Evolutionary conservation across 2,797 vertebrate genomes (phyloP).

Genomic region (Alfaro cultratus): DNA sequence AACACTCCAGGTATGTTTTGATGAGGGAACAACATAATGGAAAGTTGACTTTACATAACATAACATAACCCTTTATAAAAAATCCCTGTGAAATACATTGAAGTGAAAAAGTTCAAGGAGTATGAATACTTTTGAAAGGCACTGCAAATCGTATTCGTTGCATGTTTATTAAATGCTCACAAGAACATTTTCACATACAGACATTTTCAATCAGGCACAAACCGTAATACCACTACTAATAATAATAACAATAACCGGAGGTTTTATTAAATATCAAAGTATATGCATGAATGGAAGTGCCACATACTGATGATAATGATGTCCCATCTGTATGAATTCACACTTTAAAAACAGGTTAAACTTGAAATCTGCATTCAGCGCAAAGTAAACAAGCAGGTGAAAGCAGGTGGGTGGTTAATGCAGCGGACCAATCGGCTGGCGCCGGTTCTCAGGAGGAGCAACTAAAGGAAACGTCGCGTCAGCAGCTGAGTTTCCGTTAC

Average conservation of each 20-base stretch:
- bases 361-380: constrained; percentile 30
- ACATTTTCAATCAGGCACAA: neutral
- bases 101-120: neutral
- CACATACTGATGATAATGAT: constrained; percentile 32
- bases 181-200: neutral
- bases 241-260: neutral
- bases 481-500: constrained; percentile 5
- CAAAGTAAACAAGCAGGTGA: constrained; percentile 51
- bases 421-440: constrained; percentile 48
- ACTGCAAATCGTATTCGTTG: neutral
- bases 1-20: too few relatives aligned
- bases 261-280: neutral
- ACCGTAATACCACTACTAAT: too few relatives aligned
- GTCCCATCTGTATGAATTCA: constrained; percentile 10
- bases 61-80: too few relatives aligned
- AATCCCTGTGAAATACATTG: neutral
- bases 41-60: too few relatives aligned
- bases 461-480: constrained; percentile 49
- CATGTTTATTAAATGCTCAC: neutral
- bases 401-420: constrained; percentile 54
- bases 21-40: too few relatives aligned
- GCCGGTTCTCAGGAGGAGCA: constrained; percentile 43
- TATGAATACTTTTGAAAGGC: neutral
- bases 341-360: constrained; percentile 20
- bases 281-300: constrained; percentile 2